Base-by-base conservation (phyloP, 2,888 invertebrate species). In the Acrobasis consociella region DNA sequence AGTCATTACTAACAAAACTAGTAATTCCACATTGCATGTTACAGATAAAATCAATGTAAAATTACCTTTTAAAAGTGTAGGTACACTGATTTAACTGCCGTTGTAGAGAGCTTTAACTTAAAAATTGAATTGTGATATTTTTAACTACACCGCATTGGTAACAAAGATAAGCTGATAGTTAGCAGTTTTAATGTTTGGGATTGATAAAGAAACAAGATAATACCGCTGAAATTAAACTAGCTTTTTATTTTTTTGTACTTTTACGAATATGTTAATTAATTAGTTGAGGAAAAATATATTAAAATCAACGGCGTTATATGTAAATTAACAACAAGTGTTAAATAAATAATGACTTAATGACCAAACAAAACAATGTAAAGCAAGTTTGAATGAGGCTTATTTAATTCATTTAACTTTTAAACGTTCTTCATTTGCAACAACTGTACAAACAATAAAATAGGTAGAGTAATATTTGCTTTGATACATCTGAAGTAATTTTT, bases 11-110 rank as follows among this genome's bases (percentile, higher is more conserved):
- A 31, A 31, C 31, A 31, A 31, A 7, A 31, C 5, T 31, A 31
- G 5, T 22, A 22, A 31, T 46, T 46, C 7, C 2, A 13, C 46
- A 46, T 10, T 46, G 46, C 5, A 46, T n/a, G 7, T 13, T 55
- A 16, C 16, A 55, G 55, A 55, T 55, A 39, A 55, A 3, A 55
- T 39, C 39, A 39, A 55, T 53, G 15, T 15, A 55, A 39, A n/a
- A 55, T 39, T 16, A 16, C 9, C 9, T 3, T 39, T 31, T 53
- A 31, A 13, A 52, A 13, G 5, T n/a, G 8, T 42, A 42, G 11
- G 11, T 42, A 42, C 42, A 10, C 42, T 46, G 46, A 46, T 46
- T n/a, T 46, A 37, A 37, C 13, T 37, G 2, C 10, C 8, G 16
- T 7, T 39, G 39, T 10, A 39, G 31, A 31, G 11, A 55, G 15